A percentile compares a stretch with the other conserved stretches of the same genome.
These are phyloP conservation scores for Zeugodacus cucurbitae DNA, from an alignment of 1,140 invertebrate genomes.

Conservation along the genomic window DNA sequence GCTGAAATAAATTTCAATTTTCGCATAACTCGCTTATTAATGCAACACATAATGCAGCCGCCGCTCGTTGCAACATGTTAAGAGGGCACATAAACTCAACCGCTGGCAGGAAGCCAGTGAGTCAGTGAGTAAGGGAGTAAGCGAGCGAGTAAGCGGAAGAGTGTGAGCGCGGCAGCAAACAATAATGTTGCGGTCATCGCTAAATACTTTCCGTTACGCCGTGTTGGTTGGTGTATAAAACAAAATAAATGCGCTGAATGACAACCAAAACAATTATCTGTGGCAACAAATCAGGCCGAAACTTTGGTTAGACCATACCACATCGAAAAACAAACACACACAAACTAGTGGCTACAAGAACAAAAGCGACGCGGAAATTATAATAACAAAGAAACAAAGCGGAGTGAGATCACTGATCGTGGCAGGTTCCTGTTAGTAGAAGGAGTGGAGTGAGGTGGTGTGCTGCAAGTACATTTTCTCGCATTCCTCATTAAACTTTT, in stretches of 20 bases:
- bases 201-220: neutral
- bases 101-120: neutral
- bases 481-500: too few species aligned
- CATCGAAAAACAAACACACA: neutral
- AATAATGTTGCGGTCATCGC: neutral
- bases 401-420: too few species aligned
- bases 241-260: neutral
- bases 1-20: neutral
- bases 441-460: too few species aligned
- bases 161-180: neutral
- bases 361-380: neutral
- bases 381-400: neutral
- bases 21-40: neutral
- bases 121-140: too few species aligned
- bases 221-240: neutral
- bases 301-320: neutral
- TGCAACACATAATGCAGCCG: neutral
- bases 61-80: neutral
- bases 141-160: neutral
- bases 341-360: neutral
- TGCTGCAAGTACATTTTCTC: too few species aligned
- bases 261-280: slow-evolving; percentile 3
- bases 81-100: neutral
- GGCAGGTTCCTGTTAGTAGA: too few species aligned
- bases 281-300: slow-evolving; percentile 1